Conservation (phyloP, 2,113 vertebrate species). For the Mobula hypostoma region DNA sequence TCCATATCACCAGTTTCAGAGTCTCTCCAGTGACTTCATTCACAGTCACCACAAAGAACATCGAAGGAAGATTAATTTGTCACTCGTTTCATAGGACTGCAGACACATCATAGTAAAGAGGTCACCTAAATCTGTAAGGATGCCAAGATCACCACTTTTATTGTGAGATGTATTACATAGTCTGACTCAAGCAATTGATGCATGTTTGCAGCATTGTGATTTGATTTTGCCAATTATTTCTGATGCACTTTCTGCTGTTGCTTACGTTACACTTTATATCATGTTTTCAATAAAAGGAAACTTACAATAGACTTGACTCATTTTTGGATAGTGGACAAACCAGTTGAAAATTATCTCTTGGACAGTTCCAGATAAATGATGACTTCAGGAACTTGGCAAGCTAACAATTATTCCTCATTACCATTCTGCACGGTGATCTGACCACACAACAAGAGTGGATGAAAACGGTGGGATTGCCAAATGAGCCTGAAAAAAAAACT, state of each 20-base stretch:
- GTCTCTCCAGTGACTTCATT: no score
- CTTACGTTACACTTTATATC: not conserved
- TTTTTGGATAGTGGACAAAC: not conserved
- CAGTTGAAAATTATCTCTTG: not conserved
- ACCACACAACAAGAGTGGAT: not conserved
- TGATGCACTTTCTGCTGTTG: not conserved
- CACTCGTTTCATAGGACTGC: no score
- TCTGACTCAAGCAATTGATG: not conserved
- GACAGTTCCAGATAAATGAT: not conserved
- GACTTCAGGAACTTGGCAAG: not conserved
- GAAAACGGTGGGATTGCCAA: not conserved
- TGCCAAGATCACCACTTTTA: not conserved
- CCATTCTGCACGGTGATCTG: not conserved
- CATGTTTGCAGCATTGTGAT: not conserved
- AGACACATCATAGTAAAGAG: no score
- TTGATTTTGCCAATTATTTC: not conserved
- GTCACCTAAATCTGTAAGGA: not conserved
- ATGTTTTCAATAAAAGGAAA: not conserved
- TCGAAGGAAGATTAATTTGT: no score
- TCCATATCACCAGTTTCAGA: no score
- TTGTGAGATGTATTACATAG: not conserved
- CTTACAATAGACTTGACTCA: not conserved
- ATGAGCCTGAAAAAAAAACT: not conserved
- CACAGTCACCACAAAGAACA: no score
- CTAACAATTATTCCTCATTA: not conserved